phyloP scores from a whole-genome alignment of 2,113 vertebrate genomes.

The Acrocephalus arundinaceus region DNA sequence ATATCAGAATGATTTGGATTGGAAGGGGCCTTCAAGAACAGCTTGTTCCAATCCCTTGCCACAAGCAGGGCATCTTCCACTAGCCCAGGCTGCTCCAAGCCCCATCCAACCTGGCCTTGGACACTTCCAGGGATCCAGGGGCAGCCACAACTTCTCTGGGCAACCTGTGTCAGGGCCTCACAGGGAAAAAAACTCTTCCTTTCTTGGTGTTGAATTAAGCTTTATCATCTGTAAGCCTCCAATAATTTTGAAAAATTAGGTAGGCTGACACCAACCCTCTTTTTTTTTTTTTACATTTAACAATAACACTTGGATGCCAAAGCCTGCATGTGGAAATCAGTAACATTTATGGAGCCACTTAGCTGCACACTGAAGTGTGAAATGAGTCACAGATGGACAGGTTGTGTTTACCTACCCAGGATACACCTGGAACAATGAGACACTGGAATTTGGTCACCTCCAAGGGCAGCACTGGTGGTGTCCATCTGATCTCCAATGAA shows the following conservation, averaged over 20 bases:
- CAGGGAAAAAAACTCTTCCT: background rate
- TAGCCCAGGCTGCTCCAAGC: background rate
- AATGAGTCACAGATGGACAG: background rate
- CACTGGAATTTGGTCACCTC: background rate
- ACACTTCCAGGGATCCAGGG: background rate
- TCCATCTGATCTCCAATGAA: background rate
- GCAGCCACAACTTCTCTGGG: background rate
- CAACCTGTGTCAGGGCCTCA: background rate
- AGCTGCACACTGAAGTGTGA: background rate
- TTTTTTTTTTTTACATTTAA: background rate
- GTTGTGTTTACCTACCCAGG: background rate
- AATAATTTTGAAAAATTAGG: background rate
- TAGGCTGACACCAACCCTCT: background rate
- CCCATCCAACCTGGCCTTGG: rapidly evolving
- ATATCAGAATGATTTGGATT: background rate
- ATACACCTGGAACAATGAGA: background rate
- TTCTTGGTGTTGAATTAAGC: background rate
- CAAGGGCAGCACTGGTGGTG: background rate
- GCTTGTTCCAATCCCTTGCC: background rate
- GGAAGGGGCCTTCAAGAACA: background rate
- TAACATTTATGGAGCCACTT: background rate
- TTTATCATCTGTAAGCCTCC: background rate
- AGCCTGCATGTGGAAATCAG: background rate
- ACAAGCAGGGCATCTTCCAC: background rate
- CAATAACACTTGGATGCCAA: background rate